Evolutionary conservation across 2,797 vertebrate species (phyloP), one percentile per base, ranked within the genome.

Genomic region (Crypturellus tataupa): DNA sequence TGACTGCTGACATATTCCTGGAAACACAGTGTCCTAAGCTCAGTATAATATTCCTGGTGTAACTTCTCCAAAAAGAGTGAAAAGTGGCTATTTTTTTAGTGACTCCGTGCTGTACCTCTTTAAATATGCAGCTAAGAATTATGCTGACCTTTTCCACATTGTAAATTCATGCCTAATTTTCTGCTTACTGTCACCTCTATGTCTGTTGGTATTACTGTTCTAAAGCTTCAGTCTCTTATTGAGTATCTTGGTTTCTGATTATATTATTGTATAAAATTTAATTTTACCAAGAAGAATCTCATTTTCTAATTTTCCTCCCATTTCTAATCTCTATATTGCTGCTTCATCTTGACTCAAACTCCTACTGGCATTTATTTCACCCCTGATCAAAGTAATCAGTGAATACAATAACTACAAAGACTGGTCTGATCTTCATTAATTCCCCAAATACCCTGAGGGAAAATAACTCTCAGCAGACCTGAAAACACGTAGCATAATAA

Each of bases 371-470:
- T 63, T 86, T 92, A 87, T 88, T 96, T 95, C 60, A 16, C 90
- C 44, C n/a, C 20, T 75, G 75, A 94, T 95, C 87, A 94, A 97
- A 96, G 91, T 84, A 82, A 96, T 91, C 93, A 94, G 71, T 4
- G 4, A 91, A 80, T 77, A 91, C 71, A 95, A 94, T 93, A 94
- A 93, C 85, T 87, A 92, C 78, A 94, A 94, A 94, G 83, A 87
- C 85, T 82, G 62, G 73, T 77, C 78, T 96, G 91, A 96, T 96
- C 83, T 91, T 92, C 94, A 95, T 95, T 97, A 93, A 96, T 97
- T 95, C 75, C 81, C 71, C 14, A 94, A 90, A 96, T 63, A 80
- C 53, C 91, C 80, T 94, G 68, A 88, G 91, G 93, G 82, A 93
- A 91, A 94, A 95, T 71, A 96, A 93, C 56, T 92, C 83, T 90